Evolutionary conservation across 1,140 invertebrate genomes (phyloP), one percentile per base, ranked within the genome.

Genomic region (Drosophila tsacasi): DNA sequence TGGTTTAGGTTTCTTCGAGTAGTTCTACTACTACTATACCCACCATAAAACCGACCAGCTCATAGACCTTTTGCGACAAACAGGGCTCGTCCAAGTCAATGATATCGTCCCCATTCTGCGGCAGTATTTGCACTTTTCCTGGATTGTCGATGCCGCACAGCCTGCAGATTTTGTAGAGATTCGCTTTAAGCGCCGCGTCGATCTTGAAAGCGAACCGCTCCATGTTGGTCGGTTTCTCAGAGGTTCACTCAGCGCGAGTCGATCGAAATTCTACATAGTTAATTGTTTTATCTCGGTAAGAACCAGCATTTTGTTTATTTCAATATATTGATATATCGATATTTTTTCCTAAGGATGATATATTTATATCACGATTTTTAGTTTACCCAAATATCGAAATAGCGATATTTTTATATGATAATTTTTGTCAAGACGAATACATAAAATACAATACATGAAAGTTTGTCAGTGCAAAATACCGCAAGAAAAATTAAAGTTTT

Each of bases 121-220:
- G 40, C 39, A 91, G 60, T 59, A 91, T 93, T 61, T 60, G 68
- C 49, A 85, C 82, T 68, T 92, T 92, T 52, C 59, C 50, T 19
- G 89, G 91, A 92, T 93, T 92, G 71, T 93, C 92, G 21, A 93
- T 92, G 59, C 92, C 92, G 72, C 92, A 93, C 58, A 93, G 78
- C 23, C 92, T 89, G 72, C 92, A 93, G 19, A 93, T 92, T 62
- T 93, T 93, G 74, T 85, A 92, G 54, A 93, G 78, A 75, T 91
- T 93, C 47, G 83, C 81, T 50, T 76, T 84, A 2, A 93, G 85
- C 21, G 81, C 81, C 23, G 84, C 84, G 62, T 93, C 91, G 57
- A 93, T 92, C 71, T 93, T 93, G 42, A 93, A 91, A 42, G 92
- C 92, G 71, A 93, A 93, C 39, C 91, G 85, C 62, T 92, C 91